Base-by-base conservation (phyloP, 2,113 vertebrate genomes). In the Cromileptes altivelis region DNA sequence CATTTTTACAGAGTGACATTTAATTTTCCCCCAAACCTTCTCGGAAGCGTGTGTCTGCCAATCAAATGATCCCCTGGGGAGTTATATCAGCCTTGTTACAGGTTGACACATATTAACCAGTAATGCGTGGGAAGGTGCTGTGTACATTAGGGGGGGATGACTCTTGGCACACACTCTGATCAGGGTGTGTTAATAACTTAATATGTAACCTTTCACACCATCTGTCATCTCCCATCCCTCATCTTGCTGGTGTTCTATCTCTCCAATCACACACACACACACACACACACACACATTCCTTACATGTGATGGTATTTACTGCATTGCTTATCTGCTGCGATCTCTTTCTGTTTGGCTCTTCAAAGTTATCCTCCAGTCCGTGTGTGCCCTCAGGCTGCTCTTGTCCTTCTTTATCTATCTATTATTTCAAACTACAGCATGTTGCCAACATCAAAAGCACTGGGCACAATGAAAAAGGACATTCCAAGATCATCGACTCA, bases 401-500 rank as follows among this genome's bases (percentile, higher is more conserved):
- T 9, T 55, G 19, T 68, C 18, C 55, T 40, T 55, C 75, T 80
- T 87, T 77, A 75, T 82, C 69, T 74, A 68, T 53, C 56, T 30
- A 45, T 90, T 70, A 80, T 81, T 84, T 77, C 61, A 10, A 68
- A 78, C 60, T 50, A 13, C 74, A 76, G 72, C 61, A 58, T 72
- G 78, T 23, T 71, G 65, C 15, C 56, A 21, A 75, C 81, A 78
- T 88, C 77, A 86, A 80, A 89, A 37, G 74, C 70, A 72, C 70
- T 56, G 19, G 33, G 61, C 81, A 80, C 52, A 67, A 76, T 55
- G 27, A 68, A 68, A 85, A 52, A 81, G 74, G 77, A 80, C 83
- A 70, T 87, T 86, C 82, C 78, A 78, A 86, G 82, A 82, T 71
- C 56, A 80, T 62, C 10, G 49, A 71, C 74, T 83, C 72, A 76